Conservation (phyloP, 2,888 invertebrate species). For the Ecliptopera silaceata region DNA sequence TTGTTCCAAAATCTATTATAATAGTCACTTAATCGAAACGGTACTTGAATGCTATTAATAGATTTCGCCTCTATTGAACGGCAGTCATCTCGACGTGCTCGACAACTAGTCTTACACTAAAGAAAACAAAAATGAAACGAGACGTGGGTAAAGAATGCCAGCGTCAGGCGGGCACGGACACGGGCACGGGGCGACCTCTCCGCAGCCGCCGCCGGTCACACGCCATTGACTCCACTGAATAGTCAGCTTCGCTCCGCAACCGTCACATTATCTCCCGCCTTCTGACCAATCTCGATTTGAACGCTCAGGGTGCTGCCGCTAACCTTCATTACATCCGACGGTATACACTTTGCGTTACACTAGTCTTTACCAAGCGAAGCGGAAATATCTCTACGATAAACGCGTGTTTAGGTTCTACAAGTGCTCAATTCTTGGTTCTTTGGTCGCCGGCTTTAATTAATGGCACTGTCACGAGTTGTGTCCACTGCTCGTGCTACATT, state of each 20-base stretch:
- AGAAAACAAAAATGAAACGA: slow-evolving; percentile 59
- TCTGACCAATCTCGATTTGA: slow-evolving; percentile 62
- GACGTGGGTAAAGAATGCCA: slow-evolving; percentile 73
- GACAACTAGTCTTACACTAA: slow-evolving; percentile 49
- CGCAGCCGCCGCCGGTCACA: slow-evolving; percentile 73
- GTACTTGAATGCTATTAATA: slow-evolving; percentile 31
- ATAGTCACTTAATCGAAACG: slow-evolving; percentile 32
- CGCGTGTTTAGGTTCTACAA: slow-evolving; percentile 26
- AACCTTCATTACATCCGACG: slow-evolving; percentile 50
- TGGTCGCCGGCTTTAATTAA: slow-evolving; percentile 46
- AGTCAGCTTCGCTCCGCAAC: slow-evolving; percentile 59
- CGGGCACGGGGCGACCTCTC: slow-evolving; percentile 67
- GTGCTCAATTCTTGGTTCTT: slow-evolving; percentile 34
- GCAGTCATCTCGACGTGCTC: slow-evolving; percentile 45
- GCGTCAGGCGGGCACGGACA: slow-evolving; percentile 69
- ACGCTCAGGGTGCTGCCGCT: slow-evolving; percentile 52
- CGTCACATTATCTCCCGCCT: slow-evolving; percentile 64
- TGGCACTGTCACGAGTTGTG: slow-evolving; percentile 51
- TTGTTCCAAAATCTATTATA: slow-evolving; percentile 14
- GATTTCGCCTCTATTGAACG: slow-evolving; percentile 38
- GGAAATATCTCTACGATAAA: slow-evolving; percentile 25
- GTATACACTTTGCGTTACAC: slow-evolving; percentile 29
- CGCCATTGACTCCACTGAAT: slow-evolving; percentile 79
- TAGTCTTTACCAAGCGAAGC: slow-evolving; percentile 32
- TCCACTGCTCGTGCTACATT: slow-evolving; percentile 64